Base-by-base conservation (phyloP, 2,797 vertebrate genomes). In the Anomalospiza imberbis region DNA sequence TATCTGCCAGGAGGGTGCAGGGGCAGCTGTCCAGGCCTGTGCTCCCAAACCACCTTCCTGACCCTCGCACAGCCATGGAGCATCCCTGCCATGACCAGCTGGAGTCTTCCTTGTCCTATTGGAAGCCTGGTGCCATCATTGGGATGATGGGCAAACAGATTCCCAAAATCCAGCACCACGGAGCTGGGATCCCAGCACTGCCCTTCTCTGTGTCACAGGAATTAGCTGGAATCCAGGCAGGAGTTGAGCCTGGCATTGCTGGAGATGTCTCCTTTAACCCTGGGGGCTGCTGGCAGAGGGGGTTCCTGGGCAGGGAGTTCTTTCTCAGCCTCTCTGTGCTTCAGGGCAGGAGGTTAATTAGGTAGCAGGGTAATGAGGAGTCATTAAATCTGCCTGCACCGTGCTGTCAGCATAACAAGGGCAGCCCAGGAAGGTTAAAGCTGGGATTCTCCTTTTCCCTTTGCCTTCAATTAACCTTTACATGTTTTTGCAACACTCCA, bases 381-480 rank as follows among this genome's bases (percentile, higher is more conserved):
- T 91, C 93, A 96, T 96, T 97, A 96, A 95, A 95, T 95, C 88
- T 68, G 92, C 77, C 90, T 51, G 88, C 87, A 67, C 81, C 26
- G 31, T 22, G 87, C 92, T 89, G 94, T 87, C 80, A 96, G 87
- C 79, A 51, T 92, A 94, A 96, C 95, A 93, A 95, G 87, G 88
- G 67, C 94, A 91, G 88, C 38, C 28, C 36, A 28, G 85, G 72
- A 94, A 93, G 85, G 94, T 91, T 88, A 88, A 88, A 89, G 72
- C 45, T 15, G 32, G 63, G 67, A 78, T 76, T 90, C 88, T 88
- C 94, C 86, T 95, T 93, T 94, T 94, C 84, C 83, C 66, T 20
- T 65, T 91, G 97, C 93, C 93, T 97, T 95, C 96, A 96, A 96
- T 97, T 97, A 96, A 97, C 96, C 95, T 96, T 48, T 58, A 73